Base-by-base conservation (phyloP, 2,888 invertebrate genomes). In the Linnaemya vulpina region DNA sequence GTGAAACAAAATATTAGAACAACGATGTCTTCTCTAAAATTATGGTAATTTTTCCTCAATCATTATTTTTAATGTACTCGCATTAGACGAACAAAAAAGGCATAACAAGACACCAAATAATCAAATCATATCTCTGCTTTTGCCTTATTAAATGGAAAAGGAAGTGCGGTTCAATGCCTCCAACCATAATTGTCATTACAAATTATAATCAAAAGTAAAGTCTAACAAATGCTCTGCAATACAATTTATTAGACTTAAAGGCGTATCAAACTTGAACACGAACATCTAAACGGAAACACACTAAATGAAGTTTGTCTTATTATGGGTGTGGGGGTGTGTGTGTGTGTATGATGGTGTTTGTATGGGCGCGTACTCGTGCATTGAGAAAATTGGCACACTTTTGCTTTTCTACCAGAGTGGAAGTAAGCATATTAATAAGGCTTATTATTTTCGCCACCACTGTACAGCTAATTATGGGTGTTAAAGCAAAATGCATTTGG, bases 81-180 rank as follows among this genome's bases (percentile, higher is more conserved):
- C 5, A 30, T 30, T 5, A 30, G 2, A 30, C n/a, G 30, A 30
- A 3, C 2, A 30, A 30, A 30, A 30, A 5, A 30, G 3, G 5
- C 30, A 30, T 5, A 2, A 30, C 2, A 30, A 30, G 30, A 30
- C 30, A 30, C 30, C 5, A 30, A 30, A 30, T 30, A 30, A 30
- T 30, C 30, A 30, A 30, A 30, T 30, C 30, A 51, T 10, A 53
- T 53, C 11, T 22, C 30, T 8, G 30, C 10, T 15, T 30, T n/a
- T 30, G 20, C 10, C 8, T 10, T 53, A 22, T 51, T 67, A 49
- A 67, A 20, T 43, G 13, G 4, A 35, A 60, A 73, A 62, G 73
- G 73, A 60, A 73, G 62, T 73, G 17, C 73, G 73, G 73, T 73
- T 73, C 62, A 73, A 46, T 73, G 62, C 62, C 49, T 63, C 20